Base-by-base conservation (phyloP, 2,888 invertebrate species). In the Raillietiella orientalis region DNA sequence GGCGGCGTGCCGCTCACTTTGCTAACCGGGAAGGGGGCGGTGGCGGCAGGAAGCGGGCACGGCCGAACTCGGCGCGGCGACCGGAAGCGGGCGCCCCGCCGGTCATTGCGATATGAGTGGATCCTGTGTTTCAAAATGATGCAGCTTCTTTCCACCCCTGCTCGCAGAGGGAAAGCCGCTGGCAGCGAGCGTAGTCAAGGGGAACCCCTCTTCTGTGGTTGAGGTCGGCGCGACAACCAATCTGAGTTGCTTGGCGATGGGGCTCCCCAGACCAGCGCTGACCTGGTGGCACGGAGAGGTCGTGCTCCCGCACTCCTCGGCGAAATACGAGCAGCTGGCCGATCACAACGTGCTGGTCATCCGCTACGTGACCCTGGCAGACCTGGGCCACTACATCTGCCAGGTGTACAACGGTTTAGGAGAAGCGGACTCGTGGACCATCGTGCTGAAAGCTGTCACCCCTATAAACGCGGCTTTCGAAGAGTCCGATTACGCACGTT, bases 381-480 rank as follows among this genome's bases (percentile, higher is more conserved):
- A 67, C 38, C 55, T 75, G 27, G 84, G 82, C 4, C 56, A 64
- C 25, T 87, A 87, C 49, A 66, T 66, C 4, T 87, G 87, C 41
- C 67, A 71, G 39, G 82, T 74, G 4, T 82, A 67, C 46, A 82
- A 82, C 41, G 74, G 71, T 3, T 42, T 59, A 5, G 66, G 63
- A 8, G 59, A 61, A 35, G 62, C 79, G 4, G 66, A 66, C 1
- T 64, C 69, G 24, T 67, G 70, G 62, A 57, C 62, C 9, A 58
- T 72, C 5, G 56, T 58, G 0, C 55, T 82, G 9, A 60, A 61
- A 38, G 67, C 70, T 1, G 48, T 62, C 33, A 64, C 64, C 11
- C 65, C 69, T 0, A 59, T 63, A 32, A 57, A 57, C 16, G 39
- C 48, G 9, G 48, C 45, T 33, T 43, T 45, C 31, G 56, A 56